Conservation (phyloP, 2,888 invertebrate species). For the Campoletis raptor region DNA sequence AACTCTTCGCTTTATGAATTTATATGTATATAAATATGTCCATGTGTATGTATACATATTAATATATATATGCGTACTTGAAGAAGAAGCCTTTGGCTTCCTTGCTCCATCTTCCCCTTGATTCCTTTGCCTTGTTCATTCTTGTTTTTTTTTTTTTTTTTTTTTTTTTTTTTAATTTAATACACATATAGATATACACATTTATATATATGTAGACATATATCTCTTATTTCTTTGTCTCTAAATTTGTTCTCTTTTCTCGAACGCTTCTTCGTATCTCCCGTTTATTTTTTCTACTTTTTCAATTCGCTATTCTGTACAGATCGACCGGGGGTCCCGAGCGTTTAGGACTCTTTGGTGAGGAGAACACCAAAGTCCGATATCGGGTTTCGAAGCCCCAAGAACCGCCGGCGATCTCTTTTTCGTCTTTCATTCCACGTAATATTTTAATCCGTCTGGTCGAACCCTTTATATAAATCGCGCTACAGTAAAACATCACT, state of each 20-base stretch:
- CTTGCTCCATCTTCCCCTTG: constrained; percentile 24
- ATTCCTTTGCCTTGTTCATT: constrained; percentile 12
- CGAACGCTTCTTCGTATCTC: constrained; percentile 60
- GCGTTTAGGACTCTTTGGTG: constrained; percentile 67
- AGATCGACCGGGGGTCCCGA: constrained; percentile 72
- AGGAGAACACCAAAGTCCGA: constrained; percentile 77
- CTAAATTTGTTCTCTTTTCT: constrained; percentile 57
- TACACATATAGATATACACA: constrained; percentile 23
- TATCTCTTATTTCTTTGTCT: constrained; percentile 61
- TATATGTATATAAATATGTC: constrained; percentile 24
- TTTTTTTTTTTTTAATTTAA: background rate
- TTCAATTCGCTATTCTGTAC: constrained; percentile 65
- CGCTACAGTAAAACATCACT: constrained; percentile 50
- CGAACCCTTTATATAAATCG: constrained; percentile 78
- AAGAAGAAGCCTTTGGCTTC: constrained; percentile 50
- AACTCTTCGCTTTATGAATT: constrained; percentile 69
- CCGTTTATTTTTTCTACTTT: constrained; percentile 69
- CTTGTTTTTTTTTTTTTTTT: constrained; percentile 13
- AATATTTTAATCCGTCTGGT: constrained; percentile 82
- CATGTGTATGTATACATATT: constrained; percentile 23
- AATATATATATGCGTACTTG: background rate
- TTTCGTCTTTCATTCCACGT: constrained; percentile 78
- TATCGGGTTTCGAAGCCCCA: constrained; percentile 81
- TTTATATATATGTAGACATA: constrained; percentile 1
- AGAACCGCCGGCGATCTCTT: constrained; percentile 66